Conservation (phyloP, 2,797 vertebrate species). For the Diceros bicornis region DNA sequence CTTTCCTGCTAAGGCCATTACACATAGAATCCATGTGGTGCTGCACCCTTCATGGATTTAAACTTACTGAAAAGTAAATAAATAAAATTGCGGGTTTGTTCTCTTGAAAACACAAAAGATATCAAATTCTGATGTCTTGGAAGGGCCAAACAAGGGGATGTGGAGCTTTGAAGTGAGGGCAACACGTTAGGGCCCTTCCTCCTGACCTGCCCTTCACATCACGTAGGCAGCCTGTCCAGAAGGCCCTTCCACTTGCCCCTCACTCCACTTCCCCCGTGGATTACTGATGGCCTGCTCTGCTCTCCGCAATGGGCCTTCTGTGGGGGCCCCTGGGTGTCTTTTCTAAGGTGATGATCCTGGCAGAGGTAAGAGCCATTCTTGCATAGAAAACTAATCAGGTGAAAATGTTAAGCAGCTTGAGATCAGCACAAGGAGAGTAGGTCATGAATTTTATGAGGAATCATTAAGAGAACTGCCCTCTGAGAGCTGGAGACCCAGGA, state of each 20-base stretch:
- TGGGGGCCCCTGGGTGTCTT: not conserved
- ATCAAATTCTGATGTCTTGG: not conserved
- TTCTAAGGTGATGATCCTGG: not conserved
- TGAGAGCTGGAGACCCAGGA: not conserved
- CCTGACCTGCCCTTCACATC: not conserved
- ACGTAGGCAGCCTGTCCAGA: fast-evolving
- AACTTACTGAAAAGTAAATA: slow-evolving; percentile 82
- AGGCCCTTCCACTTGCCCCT: not conserved
- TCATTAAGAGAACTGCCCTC: not conserved
- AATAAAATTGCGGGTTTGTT: slow-evolving; percentile 82
- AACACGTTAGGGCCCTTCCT: not conserved
- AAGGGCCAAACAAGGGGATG: not conserved
- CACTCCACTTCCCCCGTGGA: not conserved
- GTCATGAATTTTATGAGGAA: not conserved
- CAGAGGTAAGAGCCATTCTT: not conserved
- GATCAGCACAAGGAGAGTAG: not conserved
- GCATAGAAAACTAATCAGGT: not conserved
- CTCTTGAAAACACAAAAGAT: not conserved
- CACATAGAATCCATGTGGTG: slow-evolving; percentile 61
- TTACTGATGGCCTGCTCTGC: not conserved
- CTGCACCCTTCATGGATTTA: slow-evolving; percentile 87
- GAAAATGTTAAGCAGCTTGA: not conserved
- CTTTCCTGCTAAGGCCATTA: not conserved
- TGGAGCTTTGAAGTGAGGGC: not conserved
- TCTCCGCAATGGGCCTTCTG: not conserved